Evolutionary conservation across 2,888 invertebrate species (phyloP).

Genomic region (Eupithecia dodoneata): DNA sequence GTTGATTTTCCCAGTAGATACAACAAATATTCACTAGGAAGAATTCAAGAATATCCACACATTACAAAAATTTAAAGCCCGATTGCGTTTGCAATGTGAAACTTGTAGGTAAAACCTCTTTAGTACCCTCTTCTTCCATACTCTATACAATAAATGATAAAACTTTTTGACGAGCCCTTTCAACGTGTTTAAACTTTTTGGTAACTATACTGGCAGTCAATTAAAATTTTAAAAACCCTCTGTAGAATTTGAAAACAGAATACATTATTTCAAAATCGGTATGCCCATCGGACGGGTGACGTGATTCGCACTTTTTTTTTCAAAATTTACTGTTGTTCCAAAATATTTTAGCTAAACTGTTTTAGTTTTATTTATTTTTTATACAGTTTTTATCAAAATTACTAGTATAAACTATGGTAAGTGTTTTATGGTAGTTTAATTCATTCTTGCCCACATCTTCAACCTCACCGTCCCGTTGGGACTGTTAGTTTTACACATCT

Average conservation of each 20-base stretch:
- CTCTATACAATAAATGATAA: not conserved
- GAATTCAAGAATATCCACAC: not conserved
- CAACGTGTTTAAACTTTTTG: constrained; percentile 36
- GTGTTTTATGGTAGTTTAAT: constrained; percentile 49
- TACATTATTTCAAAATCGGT: constrained; percentile 62
- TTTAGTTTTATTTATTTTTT: constrained; percentile 63
- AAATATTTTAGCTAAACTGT: constrained; percentile 70
- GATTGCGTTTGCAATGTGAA: not conserved
- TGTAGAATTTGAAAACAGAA: constrained; percentile 63
- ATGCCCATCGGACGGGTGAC: constrained; percentile 66
- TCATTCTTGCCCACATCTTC: not conserved
- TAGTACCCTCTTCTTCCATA: not conserved
- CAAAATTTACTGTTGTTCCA: constrained; percentile 72
- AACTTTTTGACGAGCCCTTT: not conserved
- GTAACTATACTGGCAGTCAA: constrained; percentile 44
- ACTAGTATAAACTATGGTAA: constrained; percentile 75
- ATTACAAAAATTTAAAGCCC: not conserved
- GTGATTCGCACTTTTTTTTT: constrained; percentile 73
- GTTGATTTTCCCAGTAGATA: constrained; percentile 15
- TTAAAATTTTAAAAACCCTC: constrained; percentile 37
- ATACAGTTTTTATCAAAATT: constrained; percentile 65
- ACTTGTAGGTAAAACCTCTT: not conserved
- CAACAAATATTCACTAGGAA: not conserved
- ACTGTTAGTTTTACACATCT: not conserved
- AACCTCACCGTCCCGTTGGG: not conserved